phyloP scores from a whole-genome alignment of 2,888 invertebrate genomes.

The Dasysyrphus albostriatus region DNA sequence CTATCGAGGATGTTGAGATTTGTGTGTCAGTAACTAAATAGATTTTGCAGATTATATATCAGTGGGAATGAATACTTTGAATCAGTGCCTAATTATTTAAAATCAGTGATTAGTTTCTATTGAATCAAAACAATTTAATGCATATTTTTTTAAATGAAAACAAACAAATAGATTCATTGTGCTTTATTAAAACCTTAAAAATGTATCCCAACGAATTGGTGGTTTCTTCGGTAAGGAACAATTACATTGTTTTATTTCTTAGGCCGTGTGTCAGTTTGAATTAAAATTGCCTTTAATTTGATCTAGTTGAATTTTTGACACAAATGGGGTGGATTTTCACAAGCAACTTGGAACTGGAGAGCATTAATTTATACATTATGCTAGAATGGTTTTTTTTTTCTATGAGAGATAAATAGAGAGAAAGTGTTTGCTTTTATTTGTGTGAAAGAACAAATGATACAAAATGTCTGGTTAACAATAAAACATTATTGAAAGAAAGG shows the following conservation, averaged over 20 bases:
- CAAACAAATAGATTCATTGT: neutral
- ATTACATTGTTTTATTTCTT: neutral
- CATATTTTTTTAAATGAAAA: neutral
- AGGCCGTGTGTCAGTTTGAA: no score
- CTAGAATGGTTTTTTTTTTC: no score
- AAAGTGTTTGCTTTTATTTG: neutral
- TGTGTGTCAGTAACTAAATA: neutral
- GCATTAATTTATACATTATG: no score
- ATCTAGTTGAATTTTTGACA: no score
- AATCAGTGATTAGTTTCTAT: neutral
- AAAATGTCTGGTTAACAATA: neutral
- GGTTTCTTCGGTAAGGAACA: neutral
- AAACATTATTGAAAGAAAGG: neutral
- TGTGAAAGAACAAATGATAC: neutral
- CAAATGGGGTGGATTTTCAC: no score
- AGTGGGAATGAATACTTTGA: neutral
- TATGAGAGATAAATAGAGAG: neutral
- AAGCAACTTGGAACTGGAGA: no score
- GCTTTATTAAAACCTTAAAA: neutral
- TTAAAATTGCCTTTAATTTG: no score
- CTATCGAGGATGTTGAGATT: constrained; percentile 65
- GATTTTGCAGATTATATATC: neutral
- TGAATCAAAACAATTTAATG: neutral
- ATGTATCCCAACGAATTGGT: constrained; percentile 10
- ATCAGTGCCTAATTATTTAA: neutral